These are phyloP conservation scores for Drosophila biarmipes DNA, from an alignment of 1,140 invertebrate species.

Conservation along the genomic window DNA sequence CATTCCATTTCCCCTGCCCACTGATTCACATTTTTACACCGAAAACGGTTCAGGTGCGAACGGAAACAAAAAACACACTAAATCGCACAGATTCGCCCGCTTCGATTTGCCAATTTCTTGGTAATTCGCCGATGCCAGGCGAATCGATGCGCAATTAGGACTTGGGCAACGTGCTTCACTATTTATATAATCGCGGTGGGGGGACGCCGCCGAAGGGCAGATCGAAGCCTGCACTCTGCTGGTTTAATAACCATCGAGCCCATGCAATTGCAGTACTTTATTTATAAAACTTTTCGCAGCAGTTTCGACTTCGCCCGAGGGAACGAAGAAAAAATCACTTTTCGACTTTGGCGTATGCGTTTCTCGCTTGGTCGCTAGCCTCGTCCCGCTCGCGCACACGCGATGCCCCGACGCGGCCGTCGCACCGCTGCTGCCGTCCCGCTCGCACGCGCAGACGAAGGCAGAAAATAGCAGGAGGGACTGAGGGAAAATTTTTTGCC, in stretches of 20 bases:
- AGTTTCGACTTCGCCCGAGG: constrained; percentile 82
- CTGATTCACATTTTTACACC: constrained; percentile 67
- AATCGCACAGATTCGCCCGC: constrained; percentile 24
- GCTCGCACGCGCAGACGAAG: constrained; percentile 48
- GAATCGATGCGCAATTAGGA: constrained; percentile 77
- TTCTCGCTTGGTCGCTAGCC: constrained; percentile 48
- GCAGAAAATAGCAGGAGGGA: constrained; percentile 64
- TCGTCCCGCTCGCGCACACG: constrained; percentile 43
- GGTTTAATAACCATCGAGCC: constrained; percentile 32
- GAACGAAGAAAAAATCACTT: constrained; percentile 78
- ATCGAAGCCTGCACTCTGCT: constrained; percentile 27
- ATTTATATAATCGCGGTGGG: constrained; percentile 71
- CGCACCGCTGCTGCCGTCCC: constrained; percentile 16
- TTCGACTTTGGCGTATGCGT: constrained; percentile 61
- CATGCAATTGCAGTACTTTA: constrained; percentile 57
- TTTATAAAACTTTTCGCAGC: constrained; percentile 75
- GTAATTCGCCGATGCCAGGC: constrained; percentile 31
- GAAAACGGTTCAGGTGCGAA: constrained; percentile 41
- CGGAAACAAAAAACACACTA: constrained; percentile 26
- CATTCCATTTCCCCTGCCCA: constrained; percentile 42
- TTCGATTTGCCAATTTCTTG: constrained; percentile 17
- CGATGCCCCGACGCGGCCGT: constrained; percentile 31
- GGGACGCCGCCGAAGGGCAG: constrained; percentile 28
- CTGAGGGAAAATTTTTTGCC: constrained; percentile 69
- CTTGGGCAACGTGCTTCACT: constrained; percentile 60